Conservation (phyloP, 2,113 vertebrate genomes). For the Ictidomys tridecemlineatus region DNA sequence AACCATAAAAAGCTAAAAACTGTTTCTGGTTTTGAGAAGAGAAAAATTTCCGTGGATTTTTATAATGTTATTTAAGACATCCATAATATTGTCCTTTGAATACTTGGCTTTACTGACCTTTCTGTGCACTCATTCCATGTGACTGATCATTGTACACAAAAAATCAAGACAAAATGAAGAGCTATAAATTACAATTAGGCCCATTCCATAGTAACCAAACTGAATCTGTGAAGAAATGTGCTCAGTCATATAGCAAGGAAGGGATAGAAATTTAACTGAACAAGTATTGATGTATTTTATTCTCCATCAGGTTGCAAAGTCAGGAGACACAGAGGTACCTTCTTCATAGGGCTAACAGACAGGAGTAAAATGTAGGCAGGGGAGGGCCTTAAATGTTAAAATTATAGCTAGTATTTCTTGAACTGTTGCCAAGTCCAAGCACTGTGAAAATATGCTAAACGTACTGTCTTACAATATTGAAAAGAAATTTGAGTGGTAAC, state of each 20-base stretch:
- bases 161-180: not conserved
- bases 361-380: not conserved
- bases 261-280: not conserved
- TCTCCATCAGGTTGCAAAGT: not conserved
- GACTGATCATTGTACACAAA: not conserved
- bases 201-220: not conserved
- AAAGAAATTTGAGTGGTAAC: not conserved
- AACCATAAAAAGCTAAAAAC: not conserved
- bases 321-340: not conserved
- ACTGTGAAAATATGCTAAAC: slow-evolving; percentile 6
- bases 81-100: not conserved
- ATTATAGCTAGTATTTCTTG: not conserved
- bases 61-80: not conserved
- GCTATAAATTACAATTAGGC: not conserved
- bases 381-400: not conserved
- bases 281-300: not conserved
- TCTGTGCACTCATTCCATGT: not conserved
- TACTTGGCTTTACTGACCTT: not conserved
- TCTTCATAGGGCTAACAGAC: not conserved
- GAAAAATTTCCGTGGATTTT: not conserved
- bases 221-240: not conserved
- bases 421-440: not conserved
- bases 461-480: not conserved
- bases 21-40: not conserved
- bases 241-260: not conserved